Conservation (phyloP, 2,113 vertebrate genomes). For the Festucalex cinctus region DNA sequence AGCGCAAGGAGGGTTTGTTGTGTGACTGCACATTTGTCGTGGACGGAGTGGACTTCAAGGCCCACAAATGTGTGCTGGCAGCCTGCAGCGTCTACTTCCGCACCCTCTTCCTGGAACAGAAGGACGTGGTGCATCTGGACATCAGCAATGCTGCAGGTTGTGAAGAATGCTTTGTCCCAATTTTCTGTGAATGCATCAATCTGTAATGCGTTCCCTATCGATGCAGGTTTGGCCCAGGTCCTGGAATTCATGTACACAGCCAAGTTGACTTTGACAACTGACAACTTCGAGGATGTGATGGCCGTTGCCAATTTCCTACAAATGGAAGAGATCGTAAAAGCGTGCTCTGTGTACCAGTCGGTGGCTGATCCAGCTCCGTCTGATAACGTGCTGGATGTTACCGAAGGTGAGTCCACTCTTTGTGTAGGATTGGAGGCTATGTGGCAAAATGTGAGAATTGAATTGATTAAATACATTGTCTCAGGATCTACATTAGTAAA, state of each 20-base stretch:
- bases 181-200: background rate
- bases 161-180: background rate
- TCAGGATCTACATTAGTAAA: too few relatives aligned
- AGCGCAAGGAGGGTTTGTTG: slow-evolving; percentile 88
- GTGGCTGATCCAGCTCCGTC: slow-evolving; percentile 61
- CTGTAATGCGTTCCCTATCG: slow-evolving; percentile 12
- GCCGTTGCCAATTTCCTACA: slow-evolving; percentile 91
- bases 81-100: slow-evolving; percentile 95
- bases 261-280: slow-evolving; percentile 82
- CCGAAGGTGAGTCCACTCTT: slow-evolving; percentile 48
- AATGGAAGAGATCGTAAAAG: slow-evolving; percentile 91
- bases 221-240: slow-evolving; percentile 88
- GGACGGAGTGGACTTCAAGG: slow-evolving; percentile 94
- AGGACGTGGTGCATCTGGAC: slow-evolving; percentile 95
- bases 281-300: slow-evolving; percentile 90
- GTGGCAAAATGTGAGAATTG: background rate
- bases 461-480: background rate
- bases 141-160: slow-evolving; percentile 96
- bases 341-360: slow-evolving; percentile 86
- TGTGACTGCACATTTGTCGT: slow-evolving; percentile 98
- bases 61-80: slow-evolving; percentile 92
- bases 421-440: background rate
- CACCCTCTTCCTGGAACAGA: slow-evolving; percentile 94
- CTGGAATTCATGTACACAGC: slow-evolving; percentile 98
- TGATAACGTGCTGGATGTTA: slow-evolving; percentile 49